Evolutionary conservation across 2,797 vertebrate genomes (phyloP).

Genomic region (Protonibea diacanthus): DNA sequence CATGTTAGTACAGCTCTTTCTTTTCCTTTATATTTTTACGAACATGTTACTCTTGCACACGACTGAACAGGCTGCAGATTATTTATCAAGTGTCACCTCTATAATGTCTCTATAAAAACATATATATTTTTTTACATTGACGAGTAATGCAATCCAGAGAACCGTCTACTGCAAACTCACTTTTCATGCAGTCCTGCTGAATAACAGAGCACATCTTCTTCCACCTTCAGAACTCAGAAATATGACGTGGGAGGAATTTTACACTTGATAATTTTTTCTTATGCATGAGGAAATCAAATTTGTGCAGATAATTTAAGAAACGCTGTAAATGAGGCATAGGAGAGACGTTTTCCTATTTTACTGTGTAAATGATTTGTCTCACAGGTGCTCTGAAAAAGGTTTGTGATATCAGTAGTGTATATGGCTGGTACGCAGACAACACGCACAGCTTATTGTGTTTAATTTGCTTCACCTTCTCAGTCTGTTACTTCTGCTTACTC

Average conservation of each 20-base stretch:
- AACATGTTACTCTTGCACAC: slow-evolving; percentile 9
- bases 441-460: slow-evolving; percentile 12
- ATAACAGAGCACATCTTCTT: slow-evolving; percentile 18
- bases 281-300: slow-evolving; percentile 21
- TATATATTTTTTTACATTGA: not conserved
- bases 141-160: slow-evolving; percentile 11
- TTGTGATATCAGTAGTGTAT: not conserved
- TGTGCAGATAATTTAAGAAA: slow-evolving; percentile 21
- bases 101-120: not conserved
- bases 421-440: not conserved
- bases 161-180: not conserved
- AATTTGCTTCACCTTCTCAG: slow-evolving; percentile 14
- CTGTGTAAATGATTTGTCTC: slow-evolving; percentile 18
- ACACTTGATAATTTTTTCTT: slow-evolving; percentile 17
- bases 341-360: slow-evolving; percentile 13
- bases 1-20: not conserved
- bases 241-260: slow-evolving; percentile 24
- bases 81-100: slow-evolving; percentile 9
- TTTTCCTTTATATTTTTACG: not conserved
- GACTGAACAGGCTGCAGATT: slow-evolving; percentile 15
- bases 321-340: slow-evolving; percentile 1
- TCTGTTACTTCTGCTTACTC: not conserved
- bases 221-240: slow-evolving; percentile 13
- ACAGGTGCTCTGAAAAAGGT: not conserved
- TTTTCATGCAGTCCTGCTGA: slow-evolving; percentile 21